Conservation (phyloP, 37 sponge, comb jelly and placozoan species). For the Theonella swinhoei region DNA sequence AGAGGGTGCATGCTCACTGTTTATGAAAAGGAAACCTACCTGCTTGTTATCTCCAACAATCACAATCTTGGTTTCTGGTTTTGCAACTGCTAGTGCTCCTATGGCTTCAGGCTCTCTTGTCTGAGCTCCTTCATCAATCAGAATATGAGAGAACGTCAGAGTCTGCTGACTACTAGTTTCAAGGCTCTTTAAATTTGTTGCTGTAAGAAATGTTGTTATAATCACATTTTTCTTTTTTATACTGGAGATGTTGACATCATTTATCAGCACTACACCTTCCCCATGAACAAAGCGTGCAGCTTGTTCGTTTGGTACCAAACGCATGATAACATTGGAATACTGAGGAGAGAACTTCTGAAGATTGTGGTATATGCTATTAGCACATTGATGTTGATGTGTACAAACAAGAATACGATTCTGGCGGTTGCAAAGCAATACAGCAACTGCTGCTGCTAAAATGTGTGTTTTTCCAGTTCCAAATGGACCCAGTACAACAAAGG, state of each 20-base stretch:
- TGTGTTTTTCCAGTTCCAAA: conserved; percentile 65
- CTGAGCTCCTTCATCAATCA: conserved; percentile 77
- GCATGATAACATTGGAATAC: background rate
- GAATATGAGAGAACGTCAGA: conserved; percentile 61
- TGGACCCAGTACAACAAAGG: conserved; percentile 52
- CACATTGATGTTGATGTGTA: conserved; percentile 39
- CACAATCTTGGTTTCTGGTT: conserved; percentile 36
- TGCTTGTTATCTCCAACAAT: conserved; percentile 70
- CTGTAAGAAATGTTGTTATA: conserved; percentile 49
- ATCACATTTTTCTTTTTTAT: conserved; percentile 6
- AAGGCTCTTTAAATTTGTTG: background rate
- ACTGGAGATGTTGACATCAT: background rate
- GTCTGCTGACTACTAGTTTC: background rate
- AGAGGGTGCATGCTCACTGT: too few species aligned
- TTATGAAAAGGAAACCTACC: too few species aligned
- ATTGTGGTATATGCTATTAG: conserved; percentile 6
- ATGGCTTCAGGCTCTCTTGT: conserved; percentile 57
- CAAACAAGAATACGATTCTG: conserved; percentile 18
- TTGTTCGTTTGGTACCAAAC: background rate
- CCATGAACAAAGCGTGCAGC: background rate
- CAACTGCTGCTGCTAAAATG: conserved; percentile 31
- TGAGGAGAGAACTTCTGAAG: background rate
- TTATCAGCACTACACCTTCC: background rate
- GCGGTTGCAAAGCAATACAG: background rate
- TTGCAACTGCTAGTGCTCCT: conserved; percentile 38